A percentile compares a stretch with the other conserved stretches of the same genome.
phyloP scores from a whole-genome alignment of 2,797 vertebrate genomes.

The Coregonus suidteri region DNA sequence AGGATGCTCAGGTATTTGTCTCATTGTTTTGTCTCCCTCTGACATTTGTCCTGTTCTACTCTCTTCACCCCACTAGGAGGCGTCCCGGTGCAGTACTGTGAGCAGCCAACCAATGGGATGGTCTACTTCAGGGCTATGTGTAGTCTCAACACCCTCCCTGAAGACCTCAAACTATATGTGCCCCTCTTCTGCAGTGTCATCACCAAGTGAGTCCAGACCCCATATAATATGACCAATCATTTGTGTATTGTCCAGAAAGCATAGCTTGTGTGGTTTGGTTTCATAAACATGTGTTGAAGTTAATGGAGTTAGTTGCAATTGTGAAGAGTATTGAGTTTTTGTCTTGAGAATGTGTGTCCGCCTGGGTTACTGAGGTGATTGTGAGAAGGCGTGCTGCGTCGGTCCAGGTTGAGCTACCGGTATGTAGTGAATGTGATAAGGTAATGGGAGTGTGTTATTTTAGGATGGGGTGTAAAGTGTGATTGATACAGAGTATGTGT shows the following conservation, averaged over 20 bases:
- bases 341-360: too few species aligned
- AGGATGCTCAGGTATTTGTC: not conserved
- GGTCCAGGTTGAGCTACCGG: too few species aligned
- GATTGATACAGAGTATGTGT: slow-evolving; percentile 11
- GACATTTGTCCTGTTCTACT: not conserved
- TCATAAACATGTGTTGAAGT: not conserved
- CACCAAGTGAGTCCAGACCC: slow-evolving; percentile 84
- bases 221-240: not conserved
- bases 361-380: too few species aligned
- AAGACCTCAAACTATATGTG: slow-evolving; percentile 86
- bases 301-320: too few species aligned
- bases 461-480: not conserved
- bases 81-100: slow-evolving; percentile 87
- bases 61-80: slow-evolving; percentile 57
- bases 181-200: slow-evolving; percentile 92
- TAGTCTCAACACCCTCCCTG: slow-evolving; percentile 86
- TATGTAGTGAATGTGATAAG: too few species aligned
- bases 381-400: too few species aligned
- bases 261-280: not conserved
- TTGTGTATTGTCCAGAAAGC: not conserved
- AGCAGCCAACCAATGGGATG: slow-evolving; percentile 93
- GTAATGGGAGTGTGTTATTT: too few species aligned
- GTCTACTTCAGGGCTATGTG: slow-evolving; percentile 93
- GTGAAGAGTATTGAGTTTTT: too few species aligned
- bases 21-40: not conserved